Evolutionary conservation across 2,113 vertebrate species (phyloP).

Genomic region (cat (Felis catus)): F.catus_Fca126_mat1.0 CM031416.1:101519001-101519500

Average conservation of each 20-base stretch:
- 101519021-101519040: not conserved
- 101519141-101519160: not conserved
- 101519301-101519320: not conserved
- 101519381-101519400: not conserved
- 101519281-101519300: not conserved
- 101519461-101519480: not conserved
- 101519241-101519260: not conserved
- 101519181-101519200: not conserved
- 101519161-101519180: not conserved
- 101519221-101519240: not conserved
- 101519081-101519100: not conserved
- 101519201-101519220: not conserved
- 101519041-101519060: not conserved
- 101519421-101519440: not conserved
- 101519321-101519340: not conserved
- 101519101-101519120: not conserved
- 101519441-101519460: not conserved
- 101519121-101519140: not conserved
- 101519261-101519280: not conserved
- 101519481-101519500: not conserved
- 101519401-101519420: not conserved
- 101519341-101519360: not conserved
- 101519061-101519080: not conserved
- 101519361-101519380: not conserved
- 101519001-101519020: not conserved